Evolutionary conservation across 2,888 invertebrate genomes (phyloP), one percentile per base, ranked within the genome.

Genomic region (Acanthosoma haemorrhoidale): DNA sequence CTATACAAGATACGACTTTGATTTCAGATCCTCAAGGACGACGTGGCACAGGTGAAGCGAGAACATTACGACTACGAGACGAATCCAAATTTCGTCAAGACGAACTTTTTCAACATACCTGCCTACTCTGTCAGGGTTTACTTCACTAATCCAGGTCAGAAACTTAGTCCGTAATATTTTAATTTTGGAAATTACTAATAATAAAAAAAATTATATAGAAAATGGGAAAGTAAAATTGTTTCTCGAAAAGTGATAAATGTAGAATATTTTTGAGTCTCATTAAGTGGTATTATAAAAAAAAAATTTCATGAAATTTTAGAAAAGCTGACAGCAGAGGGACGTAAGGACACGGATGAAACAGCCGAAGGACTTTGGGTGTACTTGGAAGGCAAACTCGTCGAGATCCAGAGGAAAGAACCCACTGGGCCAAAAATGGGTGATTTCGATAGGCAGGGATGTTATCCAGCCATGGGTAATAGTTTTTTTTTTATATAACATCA

Each of bases 371-470:
- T 72, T 15, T 72, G 57, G 61, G 69, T 43, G 8, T 32, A 68
- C 3, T 32, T 72, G 41, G 63, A 71, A 5, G 72, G 71, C 4
- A 60, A 67, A 15, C 66, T 57, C 38, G 59, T 59, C 1, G 36
- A 68, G 15, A 21, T 72, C 15, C 64, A 63, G 13, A 69, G 25
- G 29, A 16, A 39, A n/a, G 72, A 72, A 34, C 71, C 71, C 16
- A 68, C 34, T 8, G 64, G 64, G n/a, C 41, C 43, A 4, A 66
- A 39, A 41, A 57, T 32, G 21, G 69, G 69, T 15, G 39, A 38
- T 16, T 74, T 72, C 68, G 67, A 71, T 51, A 66, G 69, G 21
- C 74, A 74, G 39, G 71, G 59, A 2, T 74, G 72, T 31, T 74
- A 71, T 66, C 69, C 71, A 13, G 70, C 70, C 16, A 74, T 74